These are phyloP conservation scores for Drosophila santomea DNA, from an alignment of 1,140 invertebrate genomes.

Conservation along the genomic window DNA sequence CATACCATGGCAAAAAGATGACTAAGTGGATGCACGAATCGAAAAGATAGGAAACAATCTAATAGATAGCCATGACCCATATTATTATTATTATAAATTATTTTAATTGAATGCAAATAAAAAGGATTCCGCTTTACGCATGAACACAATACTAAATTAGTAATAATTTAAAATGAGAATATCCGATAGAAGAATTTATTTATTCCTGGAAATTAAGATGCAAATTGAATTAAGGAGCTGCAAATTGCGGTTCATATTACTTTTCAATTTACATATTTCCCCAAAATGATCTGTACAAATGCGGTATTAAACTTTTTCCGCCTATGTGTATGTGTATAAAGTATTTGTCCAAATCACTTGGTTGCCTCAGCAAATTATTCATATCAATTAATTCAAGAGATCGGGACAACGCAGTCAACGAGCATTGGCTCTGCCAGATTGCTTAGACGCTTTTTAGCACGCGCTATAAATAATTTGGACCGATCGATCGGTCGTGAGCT, in stretches of 20 bases:
- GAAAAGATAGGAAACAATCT: not conserved
- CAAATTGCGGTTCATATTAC: conserved; percentile 18
- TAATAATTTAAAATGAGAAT: conserved; percentile 6
- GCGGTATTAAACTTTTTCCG: conserved; percentile 2
- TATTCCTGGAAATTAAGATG: conserved; percentile 24
- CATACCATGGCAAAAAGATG: not conserved
- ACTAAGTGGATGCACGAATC: not conserved
- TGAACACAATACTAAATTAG: not conserved
- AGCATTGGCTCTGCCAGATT: conserved; percentile 46
- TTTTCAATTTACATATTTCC: conserved; percentile 45
- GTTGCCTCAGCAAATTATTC: conserved; percentile 22
- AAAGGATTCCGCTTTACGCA: not conserved
- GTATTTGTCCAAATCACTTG: conserved; percentile 17
- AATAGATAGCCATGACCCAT: not conserved
- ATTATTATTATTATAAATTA: no score
- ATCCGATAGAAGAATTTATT: conserved; percentile 1
- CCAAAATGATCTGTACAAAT: conserved; percentile 12
- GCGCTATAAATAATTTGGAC: conserved; percentile 44
- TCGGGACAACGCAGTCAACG: conserved; percentile 23
- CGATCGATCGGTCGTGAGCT: conserved; percentile 45
- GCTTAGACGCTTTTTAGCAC: conserved; percentile 46
- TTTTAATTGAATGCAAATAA: no score
- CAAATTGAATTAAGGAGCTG: conserved; percentile 23
- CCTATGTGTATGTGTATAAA: not conserved
- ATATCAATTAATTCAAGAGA: conserved; percentile 47